Evolutionary conservation across 1,140 invertebrate genomes (phyloP).

Genomic region (Brachionus koreanus): DNA sequence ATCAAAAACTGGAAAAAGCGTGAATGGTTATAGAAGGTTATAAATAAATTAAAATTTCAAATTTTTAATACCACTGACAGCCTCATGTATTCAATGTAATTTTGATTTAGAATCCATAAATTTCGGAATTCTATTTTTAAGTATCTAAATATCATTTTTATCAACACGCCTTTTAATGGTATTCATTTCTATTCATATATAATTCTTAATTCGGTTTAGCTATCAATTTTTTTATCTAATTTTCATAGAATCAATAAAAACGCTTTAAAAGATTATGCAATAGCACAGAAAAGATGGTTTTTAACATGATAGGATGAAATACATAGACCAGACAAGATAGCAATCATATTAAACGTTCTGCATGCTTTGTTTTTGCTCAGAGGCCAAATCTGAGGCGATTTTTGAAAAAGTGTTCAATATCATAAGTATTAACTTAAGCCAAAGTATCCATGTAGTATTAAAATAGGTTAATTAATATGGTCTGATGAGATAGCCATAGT

Average conservation of each 20-base stretch:
- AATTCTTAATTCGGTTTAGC: too few relatives aligned
- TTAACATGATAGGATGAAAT: not conserved
- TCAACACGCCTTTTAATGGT: not conserved
- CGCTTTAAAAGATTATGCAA: too few relatives aligned
- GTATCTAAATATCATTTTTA: not conserved
- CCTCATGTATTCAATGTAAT: too few relatives aligned
- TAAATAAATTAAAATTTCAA: too few relatives aligned
- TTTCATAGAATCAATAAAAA: too few relatives aligned
- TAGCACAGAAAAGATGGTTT: too few relatives aligned
- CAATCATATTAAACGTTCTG: not conserved
- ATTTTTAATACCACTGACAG: too few relatives aligned
- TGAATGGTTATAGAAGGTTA: too few relatives aligned
- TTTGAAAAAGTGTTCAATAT: not conserved
- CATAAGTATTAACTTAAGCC: not conserved
- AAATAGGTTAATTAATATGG: not conserved
- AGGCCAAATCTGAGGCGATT: not conserved
- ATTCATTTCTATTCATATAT: not conserved
- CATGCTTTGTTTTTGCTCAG: not conserved
- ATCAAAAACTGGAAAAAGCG: too few relatives aligned
- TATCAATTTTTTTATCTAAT: too few relatives aligned
- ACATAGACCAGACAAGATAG: not conserved
- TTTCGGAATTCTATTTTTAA: not conserved
- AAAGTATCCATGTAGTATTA: not conserved
- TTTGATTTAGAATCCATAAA: too few relatives aligned
- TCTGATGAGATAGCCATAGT: not conserved